phyloP scores from a whole-genome alignment of 1,140 invertebrate species.

The Diachasma alloeum region DNA sequence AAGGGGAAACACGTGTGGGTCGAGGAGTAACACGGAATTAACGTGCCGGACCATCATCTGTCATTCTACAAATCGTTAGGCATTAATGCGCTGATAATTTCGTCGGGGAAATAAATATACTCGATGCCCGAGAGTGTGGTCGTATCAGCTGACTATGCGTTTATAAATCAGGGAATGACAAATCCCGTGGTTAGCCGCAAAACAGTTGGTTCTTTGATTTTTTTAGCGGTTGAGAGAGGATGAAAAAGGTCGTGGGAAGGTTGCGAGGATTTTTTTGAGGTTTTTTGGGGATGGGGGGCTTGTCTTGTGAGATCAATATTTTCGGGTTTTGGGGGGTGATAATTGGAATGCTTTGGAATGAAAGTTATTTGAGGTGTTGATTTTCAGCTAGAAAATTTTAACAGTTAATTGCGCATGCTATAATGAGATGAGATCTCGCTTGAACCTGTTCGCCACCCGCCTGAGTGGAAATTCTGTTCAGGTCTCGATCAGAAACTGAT shows the following conservation, averaged over 20 bases:
- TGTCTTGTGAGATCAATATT: too few species aligned
- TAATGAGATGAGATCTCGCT: too few species aligned
- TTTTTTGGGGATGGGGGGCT: not conserved
- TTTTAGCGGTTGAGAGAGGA: not conserved
- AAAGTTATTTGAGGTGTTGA: too few species aligned
- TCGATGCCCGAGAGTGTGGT: not conserved
- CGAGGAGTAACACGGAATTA: not conserved
- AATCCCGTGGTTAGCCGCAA: constrained; percentile 11
- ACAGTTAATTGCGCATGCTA: too few species aligned
- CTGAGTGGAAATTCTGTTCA: too few species aligned
- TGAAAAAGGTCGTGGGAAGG: not conserved
- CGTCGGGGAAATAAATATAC: constrained; percentile 5
- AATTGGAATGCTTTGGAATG: too few species aligned
- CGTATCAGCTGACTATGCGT: not conserved
- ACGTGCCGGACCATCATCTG: not conserved
- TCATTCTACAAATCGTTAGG: constrained; percentile 16
- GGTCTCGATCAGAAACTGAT: too few species aligned
- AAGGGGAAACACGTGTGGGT: not conserved
- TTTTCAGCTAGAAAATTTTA: too few species aligned
- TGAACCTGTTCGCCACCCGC: too few species aligned
- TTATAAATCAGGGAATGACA: constrained; percentile 24
- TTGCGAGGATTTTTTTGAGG: not conserved
- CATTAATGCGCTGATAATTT: constrained; percentile 21
- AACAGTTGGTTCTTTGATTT: not conserved
- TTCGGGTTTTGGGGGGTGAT: not conserved